A percentile compares a stretch with the other conserved stretches of the same genome.
Evolutionary conservation across 2,113 vertebrate species (phyloP).

Genomic region (Suncus etruscus): DNA sequence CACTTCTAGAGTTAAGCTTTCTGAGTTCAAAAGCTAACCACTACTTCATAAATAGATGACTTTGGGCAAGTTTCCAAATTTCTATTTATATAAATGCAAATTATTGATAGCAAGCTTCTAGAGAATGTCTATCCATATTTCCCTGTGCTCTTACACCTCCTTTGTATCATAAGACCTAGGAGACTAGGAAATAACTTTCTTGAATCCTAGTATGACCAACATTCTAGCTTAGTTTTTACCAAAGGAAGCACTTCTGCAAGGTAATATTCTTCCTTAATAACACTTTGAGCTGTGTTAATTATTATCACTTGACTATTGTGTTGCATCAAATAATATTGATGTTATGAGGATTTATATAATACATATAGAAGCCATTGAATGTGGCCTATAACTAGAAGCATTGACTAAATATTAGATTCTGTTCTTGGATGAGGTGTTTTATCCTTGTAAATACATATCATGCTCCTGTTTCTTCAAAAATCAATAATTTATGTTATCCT

Average conservation of each 20-base stretch:
- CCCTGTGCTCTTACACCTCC: neutral
- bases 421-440: neutral
- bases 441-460: neutral
- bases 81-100: neutral
- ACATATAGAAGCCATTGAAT: neutral
- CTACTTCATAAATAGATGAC: neutral
- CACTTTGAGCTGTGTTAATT: too few species aligned
- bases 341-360: neutral
- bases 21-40: neutral
- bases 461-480: neutral
- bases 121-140: neutral
- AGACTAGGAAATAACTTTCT: neutral
- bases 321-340: neutral
- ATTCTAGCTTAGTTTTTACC: neutral
- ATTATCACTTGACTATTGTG: neutral
- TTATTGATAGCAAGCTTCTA: neutral
- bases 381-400: neutral
- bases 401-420: neutral
- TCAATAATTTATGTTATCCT: neutral
- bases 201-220: neutral
- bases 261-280: neutral
- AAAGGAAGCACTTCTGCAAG: neutral
- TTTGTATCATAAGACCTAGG: neutral
- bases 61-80: neutral
- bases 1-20: neutral